Evolutionary conservation across 2,113 vertebrate species (phyloP), one percentile per base, ranked within the genome.

Genomic region (Microcebus tavaratra): DNA sequence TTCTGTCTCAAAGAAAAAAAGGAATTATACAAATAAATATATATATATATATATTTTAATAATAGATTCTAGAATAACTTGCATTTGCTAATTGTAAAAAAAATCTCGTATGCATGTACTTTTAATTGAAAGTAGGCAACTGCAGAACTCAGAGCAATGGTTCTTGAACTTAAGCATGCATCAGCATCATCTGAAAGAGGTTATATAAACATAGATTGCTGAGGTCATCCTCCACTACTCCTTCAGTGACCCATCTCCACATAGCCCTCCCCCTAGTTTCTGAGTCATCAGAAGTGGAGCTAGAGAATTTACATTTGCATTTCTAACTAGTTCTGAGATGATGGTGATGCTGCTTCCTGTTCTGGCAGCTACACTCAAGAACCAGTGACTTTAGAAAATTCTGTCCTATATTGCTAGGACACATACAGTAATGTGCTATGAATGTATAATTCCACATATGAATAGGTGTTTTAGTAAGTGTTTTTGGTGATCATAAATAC

Each of bases 121-220:
- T 96, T 90, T 87, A 90, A 61, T 31, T 68, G 50, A 70, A 90
- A 93, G 27, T 84, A 94, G 39, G 67, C 57, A 89, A 6, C 27
- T 31, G 0, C 14, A 80, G 31, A 91, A 48, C 34, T 86, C 57
- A 65, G 27, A 93, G n/a, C 36, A 76, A 6, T 88, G 27, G 11
- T 79, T 94, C 23, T 90, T 36, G 94, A 75, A 65, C 50, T 83
- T 48, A 3, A 65, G 11, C 55, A 50, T 73, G 5, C 17, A 57
- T 36, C 45, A 31, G 20, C 59, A 42, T 53, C 61, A 45, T 27
- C 75, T 72, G 20, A 55, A 59, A 48, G 9, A 55, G 12, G 7
- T 81, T 20, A 29, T 61, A 48, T 59, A 84, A 72, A 59, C 39
- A 68, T 23, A 18, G 45, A 81, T n/a, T 39, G 27, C 50, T 70